Evolutionary conservation across 1,140 invertebrate genomes (phyloP).

Genomic region (Acromyrmex heyeri): DNA sequence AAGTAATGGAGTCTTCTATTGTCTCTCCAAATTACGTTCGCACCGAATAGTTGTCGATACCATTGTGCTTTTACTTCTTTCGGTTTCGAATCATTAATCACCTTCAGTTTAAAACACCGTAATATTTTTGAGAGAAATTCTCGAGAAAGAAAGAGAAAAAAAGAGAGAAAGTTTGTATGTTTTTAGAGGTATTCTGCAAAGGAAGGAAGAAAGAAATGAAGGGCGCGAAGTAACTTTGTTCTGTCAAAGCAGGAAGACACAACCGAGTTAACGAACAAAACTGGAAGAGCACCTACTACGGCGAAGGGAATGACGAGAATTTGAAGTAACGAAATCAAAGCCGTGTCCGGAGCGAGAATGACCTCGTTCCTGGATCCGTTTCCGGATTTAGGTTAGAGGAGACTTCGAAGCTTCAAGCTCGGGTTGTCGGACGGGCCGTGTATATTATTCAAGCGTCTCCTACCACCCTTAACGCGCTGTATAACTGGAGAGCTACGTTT

Average conservation of each 20-base stretch:
- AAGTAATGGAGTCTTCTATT: slow-evolving; percentile 68
- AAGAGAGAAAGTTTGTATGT: neutral
- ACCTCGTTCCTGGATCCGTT: slow-evolving; percentile 64
- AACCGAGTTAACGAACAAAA: slow-evolving; percentile 54
- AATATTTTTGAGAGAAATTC: neutral
- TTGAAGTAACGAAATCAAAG: slow-evolving; percentile 64
- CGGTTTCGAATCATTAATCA: neutral
- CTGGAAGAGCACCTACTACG: neutral
- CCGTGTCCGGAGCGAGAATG: slow-evolving; percentile 33
- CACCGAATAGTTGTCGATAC: neutral
- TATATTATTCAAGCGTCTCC: slow-evolving; percentile 66
- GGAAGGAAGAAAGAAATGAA: slow-evolving; percentile 1
- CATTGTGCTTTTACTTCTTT: neutral
- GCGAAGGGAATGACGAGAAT: slow-evolving; percentile 13
- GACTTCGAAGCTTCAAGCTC: slow-evolving; percentile 51
- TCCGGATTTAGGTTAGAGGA: slow-evolving; percentile 66
- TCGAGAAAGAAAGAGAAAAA: neutral
- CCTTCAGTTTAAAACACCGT: neutral
- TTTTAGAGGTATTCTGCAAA: slow-evolving; percentile 6
- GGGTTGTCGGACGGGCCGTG: neutral
- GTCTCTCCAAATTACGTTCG: neutral
- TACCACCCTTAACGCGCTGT: slow-evolving; percentile 26
- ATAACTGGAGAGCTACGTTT: neutral
- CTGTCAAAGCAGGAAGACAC: slow-evolving; percentile 24
- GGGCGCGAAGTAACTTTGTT: slow-evolving; percentile 5